Conservation (phyloP, 2,797 vertebrate genomes). For the Galagoides demidoff region DNA sequence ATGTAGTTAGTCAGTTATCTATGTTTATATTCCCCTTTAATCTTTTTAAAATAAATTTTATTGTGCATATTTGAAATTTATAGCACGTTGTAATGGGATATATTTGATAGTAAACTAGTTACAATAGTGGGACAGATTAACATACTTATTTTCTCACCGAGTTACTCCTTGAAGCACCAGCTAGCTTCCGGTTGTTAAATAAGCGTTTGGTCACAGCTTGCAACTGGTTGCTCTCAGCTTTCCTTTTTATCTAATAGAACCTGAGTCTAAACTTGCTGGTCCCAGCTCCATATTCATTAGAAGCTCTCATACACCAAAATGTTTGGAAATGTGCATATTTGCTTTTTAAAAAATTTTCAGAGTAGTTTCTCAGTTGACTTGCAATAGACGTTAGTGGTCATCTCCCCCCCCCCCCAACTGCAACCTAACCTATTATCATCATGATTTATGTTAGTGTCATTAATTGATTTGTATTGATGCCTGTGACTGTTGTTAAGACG, state of each 20-base stretch:
- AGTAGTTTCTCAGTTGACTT: not conserved
- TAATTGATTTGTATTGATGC: not conserved
- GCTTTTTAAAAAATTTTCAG: not conserved
- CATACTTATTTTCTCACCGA: not conserved
- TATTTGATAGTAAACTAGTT: not conserved
- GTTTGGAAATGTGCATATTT: not conserved
- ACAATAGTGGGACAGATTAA: not conserved
- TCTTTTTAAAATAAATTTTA: not conserved
- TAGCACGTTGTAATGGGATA: not conserved
- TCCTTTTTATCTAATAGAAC: not conserved
- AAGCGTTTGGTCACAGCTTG: not conserved
- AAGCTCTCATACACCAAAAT: not conserved
- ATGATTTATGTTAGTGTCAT: not conserved
- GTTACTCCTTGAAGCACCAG: not conserved
- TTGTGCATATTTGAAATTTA: not conserved
- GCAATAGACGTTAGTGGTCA: not conserved
- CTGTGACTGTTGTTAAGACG: not conserved
- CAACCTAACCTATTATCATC: not conserved
- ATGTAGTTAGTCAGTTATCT: not conserved
- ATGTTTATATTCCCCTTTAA: not conserved
- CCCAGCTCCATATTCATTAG: not conserved
- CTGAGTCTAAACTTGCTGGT: not conserved
- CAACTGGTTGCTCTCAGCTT: not conserved
- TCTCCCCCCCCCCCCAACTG: not conserved
- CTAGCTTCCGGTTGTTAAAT: not conserved